Base-by-base conservation (phyloP, 2,888 invertebrate genomes). In the Oscheius sp. region DNA sequence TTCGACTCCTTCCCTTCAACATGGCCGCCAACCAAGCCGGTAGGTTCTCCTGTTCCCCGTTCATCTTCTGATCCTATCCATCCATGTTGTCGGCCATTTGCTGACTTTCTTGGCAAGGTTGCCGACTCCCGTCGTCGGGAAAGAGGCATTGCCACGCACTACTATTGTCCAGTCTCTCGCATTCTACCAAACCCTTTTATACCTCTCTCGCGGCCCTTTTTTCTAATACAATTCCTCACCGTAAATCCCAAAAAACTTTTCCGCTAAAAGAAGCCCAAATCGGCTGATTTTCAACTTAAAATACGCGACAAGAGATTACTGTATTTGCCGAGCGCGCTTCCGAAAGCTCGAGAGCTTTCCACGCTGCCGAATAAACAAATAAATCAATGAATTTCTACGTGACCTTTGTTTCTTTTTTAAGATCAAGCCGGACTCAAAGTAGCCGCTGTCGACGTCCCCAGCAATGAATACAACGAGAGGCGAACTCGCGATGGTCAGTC, bases 381-480 rank as follows among this genome's bases (percentile, higher is more conserved):
- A 61, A 58, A 16, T 13, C 7, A 21, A 18, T 49, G 6, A 49
- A 25, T 25, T 55, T 55, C 25, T 25, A 18, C 21, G 25, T 16
- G 49, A 18, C 5, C 27, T 27, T 59, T 25, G 12, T 13, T 68
- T 23, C 16, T 27, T n/a, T 58, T 45, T 76, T 64, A 73, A 78
- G 80, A 61, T 21, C 43, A 76, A 71, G 73, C 80, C n/a, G 80
- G 80, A 21, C 72, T 81, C 43, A 81, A 81, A 29, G 75, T 81
- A 25, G 74, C 79, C 12, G 81, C 79, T 35, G 81, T 81, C 59
- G 78, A 79, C 41, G 76, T 79, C 16, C 81, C 81, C 46, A 76
- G 76, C 74, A 81, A 66, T 52, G 78, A 77, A 29, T 69, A 73
- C 35, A 58, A 76, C 41, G 81, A 81, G 55, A 75, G 81, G 74